These are phyloP conservation scores for Oreochromis mossambicus DNA, from an alignment of 2,797 vertebrate genomes.

Conservation along the genomic window DNA sequence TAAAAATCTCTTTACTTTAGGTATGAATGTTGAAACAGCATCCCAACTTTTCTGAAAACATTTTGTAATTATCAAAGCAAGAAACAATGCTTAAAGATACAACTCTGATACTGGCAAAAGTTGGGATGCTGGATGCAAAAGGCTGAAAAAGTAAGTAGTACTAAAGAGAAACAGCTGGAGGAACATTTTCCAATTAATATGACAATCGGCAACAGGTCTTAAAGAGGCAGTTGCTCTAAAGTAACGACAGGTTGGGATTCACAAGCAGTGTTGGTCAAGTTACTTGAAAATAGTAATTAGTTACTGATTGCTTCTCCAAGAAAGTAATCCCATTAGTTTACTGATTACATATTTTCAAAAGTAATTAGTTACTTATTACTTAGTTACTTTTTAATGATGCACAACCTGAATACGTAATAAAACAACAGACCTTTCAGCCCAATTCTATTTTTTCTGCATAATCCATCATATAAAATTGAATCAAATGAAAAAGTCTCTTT, in stretches of 20 bases:
- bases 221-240: accelerated
- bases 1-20: neutral
- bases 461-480: accelerated
- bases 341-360: neutral
- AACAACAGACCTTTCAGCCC: neutral
- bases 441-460: neutral
- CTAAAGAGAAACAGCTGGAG: neutral
- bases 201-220: accelerated
- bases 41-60: neutral
- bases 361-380: neutral
- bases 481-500: neutral
- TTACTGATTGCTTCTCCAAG: neutral
- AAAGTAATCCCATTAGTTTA: neutral
- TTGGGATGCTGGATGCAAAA: neutral
- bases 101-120: neutral
- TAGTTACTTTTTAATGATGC: accelerated
- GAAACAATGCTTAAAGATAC: neutral
- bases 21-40: neutral
- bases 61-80: neutral
- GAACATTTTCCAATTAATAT: neutral
- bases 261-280: neutral
- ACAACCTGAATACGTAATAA: neutral
- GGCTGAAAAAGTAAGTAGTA: neutral
- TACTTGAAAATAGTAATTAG: neutral
- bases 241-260: neutral